These are phyloP conservation scores for Trisateles emortualis DNA, from an alignment of 2,888 invertebrate species.

Conservation along the genomic window DNA sequence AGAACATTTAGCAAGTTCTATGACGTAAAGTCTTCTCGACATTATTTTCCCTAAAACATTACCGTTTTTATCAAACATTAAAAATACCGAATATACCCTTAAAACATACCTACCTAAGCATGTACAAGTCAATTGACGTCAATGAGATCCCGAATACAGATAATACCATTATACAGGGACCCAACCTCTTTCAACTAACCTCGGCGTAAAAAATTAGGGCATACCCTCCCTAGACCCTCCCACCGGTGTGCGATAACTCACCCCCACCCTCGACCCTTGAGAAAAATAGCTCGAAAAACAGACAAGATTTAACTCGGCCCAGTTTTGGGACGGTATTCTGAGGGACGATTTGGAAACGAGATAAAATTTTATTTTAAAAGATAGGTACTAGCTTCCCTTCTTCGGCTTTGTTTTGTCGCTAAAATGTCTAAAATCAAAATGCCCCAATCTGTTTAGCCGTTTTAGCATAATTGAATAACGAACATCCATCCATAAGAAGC, in stretches of 20 bases:
- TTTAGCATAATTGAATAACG: no score
- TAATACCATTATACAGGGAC: constrained; percentile 50
- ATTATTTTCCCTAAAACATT: no score
- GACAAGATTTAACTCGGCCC: constrained; percentile 78
- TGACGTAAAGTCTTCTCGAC: no score
- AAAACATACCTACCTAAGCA: constrained; percentile 25
- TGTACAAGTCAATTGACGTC: constrained; percentile 48
- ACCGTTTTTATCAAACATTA: not conserved
- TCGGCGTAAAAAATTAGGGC: constrained; percentile 81
- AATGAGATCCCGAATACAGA: constrained; percentile 49
- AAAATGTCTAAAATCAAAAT: no score
- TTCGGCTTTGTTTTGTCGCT: not conserved
- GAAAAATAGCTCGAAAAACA: constrained; percentile 85
- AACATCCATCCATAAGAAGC: no score
- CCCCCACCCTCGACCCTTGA: constrained; percentile 72
- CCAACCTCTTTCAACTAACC: constrained; percentile 74
- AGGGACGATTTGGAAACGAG: constrained; percentile 43
- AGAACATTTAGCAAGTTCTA: no score
- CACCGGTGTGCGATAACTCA: constrained; percentile 44
- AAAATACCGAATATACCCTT: constrained; percentile 2
- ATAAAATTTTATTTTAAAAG: not conserved
- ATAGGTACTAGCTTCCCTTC: no score
- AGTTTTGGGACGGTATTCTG: constrained; percentile 53
- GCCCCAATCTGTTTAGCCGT: no score
- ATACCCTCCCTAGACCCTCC: constrained; percentile 54